These are phyloP conservation scores for Clepsis dumicolana DNA, from an alignment of 2,888 invertebrate species.

Conservation along the genomic window DNA sequence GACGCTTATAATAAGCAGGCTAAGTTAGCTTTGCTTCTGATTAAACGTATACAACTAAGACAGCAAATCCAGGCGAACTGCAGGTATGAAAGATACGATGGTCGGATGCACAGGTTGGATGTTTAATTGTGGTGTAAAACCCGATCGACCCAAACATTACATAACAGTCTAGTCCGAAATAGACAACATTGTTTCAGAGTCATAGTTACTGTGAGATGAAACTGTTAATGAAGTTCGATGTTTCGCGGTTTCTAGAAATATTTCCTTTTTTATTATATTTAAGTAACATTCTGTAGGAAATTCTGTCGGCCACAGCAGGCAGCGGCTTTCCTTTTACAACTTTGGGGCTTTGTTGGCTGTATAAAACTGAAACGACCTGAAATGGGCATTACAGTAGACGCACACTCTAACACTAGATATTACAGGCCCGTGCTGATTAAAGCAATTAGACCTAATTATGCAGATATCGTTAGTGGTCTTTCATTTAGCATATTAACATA, in stretches of 20 bases:
- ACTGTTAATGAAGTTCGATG: background rate
- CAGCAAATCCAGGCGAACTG: background rate
- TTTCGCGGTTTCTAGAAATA: background rate
- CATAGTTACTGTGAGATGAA: background rate
- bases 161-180: background rate
- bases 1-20: background rate
- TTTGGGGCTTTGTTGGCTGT: background rate
- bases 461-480: constrained; percentile 7
- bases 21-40: background rate
- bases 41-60: background rate
- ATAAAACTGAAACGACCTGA: background rate
- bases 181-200: background rate
- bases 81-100: background rate
- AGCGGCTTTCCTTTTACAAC: background rate
- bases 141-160: background rate
- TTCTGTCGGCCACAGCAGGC: too few relatives aligned
- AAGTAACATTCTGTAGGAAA: too few relatives aligned
- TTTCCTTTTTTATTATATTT: too few relatives aligned
- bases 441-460: constrained; percentile 17
- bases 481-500: constrained; percentile 15
- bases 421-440: constrained; percentile 7
- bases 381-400: background rate
- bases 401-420: background rate
- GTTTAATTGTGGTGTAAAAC: background rate
- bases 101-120: background rate